Conservation (phyloP, 2,888 invertebrate species). For the Campoplex capitator region DNA sequence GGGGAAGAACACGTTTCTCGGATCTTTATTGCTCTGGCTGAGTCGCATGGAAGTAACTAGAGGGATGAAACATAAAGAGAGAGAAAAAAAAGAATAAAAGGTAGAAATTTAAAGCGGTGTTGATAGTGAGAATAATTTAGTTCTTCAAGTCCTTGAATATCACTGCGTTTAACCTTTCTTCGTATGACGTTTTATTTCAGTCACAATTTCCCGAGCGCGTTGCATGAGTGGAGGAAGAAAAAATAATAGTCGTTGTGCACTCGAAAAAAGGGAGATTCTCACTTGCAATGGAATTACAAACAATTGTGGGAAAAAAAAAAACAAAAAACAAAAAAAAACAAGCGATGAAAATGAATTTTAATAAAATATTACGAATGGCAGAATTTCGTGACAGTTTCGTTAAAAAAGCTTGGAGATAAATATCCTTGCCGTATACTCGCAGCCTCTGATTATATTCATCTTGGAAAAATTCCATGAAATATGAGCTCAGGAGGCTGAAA, state of each 20-base stretch:
- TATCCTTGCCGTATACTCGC: not conserved
- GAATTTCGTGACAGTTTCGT: not conserved
- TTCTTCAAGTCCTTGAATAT: slow-evolving; percentile 9
- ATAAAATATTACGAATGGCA: not conserved
- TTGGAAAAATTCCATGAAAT: slow-evolving; percentile 24
- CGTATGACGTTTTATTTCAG: not conserved
- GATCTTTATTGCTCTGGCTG: slow-evolving; percentile 45
- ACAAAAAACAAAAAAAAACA: no score
- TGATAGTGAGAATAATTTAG: slow-evolving; percentile 22
- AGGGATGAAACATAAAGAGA: slow-evolving; percentile 2
- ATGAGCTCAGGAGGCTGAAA: not conserved
- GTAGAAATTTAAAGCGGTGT: slow-evolving; percentile 30
- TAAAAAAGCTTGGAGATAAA: not conserved
- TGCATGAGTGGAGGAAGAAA: not conserved
- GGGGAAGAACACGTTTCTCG: not conserved
- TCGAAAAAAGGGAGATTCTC: not conserved
- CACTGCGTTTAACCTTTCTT: not conserved
- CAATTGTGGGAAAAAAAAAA: not conserved
- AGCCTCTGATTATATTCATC: slow-evolving; percentile 6
- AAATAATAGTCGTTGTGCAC: not conserved
- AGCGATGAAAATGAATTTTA: not conserved
- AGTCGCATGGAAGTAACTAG: slow-evolving; percentile 17
- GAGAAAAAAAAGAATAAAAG: not conserved
- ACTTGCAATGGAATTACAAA: not conserved
- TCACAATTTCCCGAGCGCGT: not conserved